Evolutionary conservation across 2,797 vertebrate genomes (phyloP).

Genomic region (Anguilla marmorata): DNA sequence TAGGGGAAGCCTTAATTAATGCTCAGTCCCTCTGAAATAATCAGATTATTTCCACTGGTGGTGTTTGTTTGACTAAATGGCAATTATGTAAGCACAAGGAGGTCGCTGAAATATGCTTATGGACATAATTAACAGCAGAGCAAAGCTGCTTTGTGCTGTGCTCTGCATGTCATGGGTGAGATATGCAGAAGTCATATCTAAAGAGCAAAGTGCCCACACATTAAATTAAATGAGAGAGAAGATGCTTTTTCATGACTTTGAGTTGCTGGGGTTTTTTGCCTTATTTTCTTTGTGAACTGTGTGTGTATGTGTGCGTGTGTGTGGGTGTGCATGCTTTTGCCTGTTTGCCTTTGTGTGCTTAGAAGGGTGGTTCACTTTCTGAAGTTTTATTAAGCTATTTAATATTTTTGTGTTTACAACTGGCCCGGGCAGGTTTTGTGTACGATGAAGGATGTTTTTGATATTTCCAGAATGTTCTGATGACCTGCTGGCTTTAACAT

Average conservation of each 20-base stretch:
- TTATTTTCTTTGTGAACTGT: not conserved
- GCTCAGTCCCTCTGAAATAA: slow-evolving; percentile 53
- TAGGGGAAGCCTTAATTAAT: slow-evolving; percentile 59
- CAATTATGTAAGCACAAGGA: slow-evolving; percentile 66
- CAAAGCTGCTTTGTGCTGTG: slow-evolving; percentile 7
- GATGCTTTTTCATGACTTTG: slow-evolving; percentile 3
- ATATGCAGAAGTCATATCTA: not conserved
- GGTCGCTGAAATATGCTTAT: slow-evolving; percentile 69
- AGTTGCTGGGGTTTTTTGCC: not conserved
- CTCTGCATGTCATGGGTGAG: not conserved
- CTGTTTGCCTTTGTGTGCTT: not conserved
- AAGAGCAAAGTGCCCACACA: not conserved
- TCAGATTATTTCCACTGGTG: slow-evolving; percentile 64
- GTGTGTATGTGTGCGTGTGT: not conserved
- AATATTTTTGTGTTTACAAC: not conserved
- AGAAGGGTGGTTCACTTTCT: not conserved
- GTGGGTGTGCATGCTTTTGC: not conserved
- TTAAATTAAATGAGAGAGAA: slow-evolving; percentile 6
- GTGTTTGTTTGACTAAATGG: slow-evolving; percentile 55
- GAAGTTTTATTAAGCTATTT: not conserved
- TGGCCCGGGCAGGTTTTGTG: not conserved
- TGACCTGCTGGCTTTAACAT: not conserved
- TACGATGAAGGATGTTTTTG: not conserved
- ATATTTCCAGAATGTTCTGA: not conserved
- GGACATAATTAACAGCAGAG: slow-evolving; percentile 34